Conservation (phyloP, 2,888 invertebrate genomes). For the Nomada flava region DNA sequence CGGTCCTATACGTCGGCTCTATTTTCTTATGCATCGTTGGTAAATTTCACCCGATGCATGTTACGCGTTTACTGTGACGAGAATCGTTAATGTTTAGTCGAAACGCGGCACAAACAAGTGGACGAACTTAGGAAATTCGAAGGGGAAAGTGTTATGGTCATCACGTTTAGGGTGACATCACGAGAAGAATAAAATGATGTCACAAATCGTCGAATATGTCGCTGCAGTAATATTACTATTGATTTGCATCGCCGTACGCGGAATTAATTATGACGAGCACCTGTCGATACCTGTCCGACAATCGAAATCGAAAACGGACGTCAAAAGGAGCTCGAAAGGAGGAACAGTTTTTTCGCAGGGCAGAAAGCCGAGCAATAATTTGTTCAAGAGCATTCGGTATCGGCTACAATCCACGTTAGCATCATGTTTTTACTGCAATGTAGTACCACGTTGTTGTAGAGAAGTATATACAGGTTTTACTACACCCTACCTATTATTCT, state of each 20-base stretch:
- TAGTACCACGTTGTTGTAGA: neutral
- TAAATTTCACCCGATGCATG: neutral
- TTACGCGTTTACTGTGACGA: neutral
- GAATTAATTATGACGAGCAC: slow-evolving; percentile 29
- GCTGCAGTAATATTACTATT: slow-evolving; percentile 32
- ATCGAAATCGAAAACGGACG: neutral
- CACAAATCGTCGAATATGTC: slow-evolving; percentile 25
- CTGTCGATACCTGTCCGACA: too few relatives aligned
- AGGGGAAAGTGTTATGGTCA: slow-evolving; percentile 50
- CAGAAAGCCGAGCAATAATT: neutral
- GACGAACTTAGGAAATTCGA: slow-evolving; percentile 15
- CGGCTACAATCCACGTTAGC: too few relatives aligned
- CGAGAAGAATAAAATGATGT: slow-evolving; percentile 57
- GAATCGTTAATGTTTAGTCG: slow-evolving; percentile 7
- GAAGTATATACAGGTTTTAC: neutral
- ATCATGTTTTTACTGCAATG: neutral
- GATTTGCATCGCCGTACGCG: slow-evolving; percentile 39
- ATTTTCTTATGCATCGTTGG: neutral
- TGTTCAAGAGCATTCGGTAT: too few relatives aligned
- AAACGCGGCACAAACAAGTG: neutral
- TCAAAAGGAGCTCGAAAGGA: neutral
- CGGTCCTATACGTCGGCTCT: neutral
- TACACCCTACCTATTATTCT: too few relatives aligned
- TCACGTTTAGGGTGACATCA: slow-evolving; percentile 63
- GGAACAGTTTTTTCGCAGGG: neutral